Base-by-base conservation (phyloP, 1,140 invertebrate species). In the Drosophila ironensis region DNA sequence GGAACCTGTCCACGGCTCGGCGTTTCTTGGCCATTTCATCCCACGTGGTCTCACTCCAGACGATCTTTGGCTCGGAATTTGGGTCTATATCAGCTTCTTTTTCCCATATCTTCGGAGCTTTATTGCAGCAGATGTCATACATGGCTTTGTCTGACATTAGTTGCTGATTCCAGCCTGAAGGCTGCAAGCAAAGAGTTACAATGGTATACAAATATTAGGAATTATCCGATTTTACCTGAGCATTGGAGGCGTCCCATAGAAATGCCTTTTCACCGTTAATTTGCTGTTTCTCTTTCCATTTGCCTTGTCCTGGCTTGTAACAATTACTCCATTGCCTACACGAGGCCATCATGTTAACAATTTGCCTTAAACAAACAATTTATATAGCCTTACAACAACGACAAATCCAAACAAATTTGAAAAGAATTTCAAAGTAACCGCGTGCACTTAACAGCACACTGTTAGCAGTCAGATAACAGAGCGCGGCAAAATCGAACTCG, bases 401-500 rank as follows among this genome's bases (percentile, higher is more conserved):
- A 22, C 8, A 25, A 12, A 11, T 22, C 4, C 6, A n/a, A 38
- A 40, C 14, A 12, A 27, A 20, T 53, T 60, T 60, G 56, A 60
- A 57, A 11, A 57, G 14, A 20, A 60, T 56, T 8, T 33, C 51
- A 42, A 25, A 19, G 56, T 17, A 33, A 12, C 30, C 24, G 35
- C 27, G 25, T 11, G 25, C 19, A 25, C 24, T 14, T 22, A 47
- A 59, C 42, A 28, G 41, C 30, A 28, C 30, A 38, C 19, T 33
- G 30, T 24, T 11, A 60, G 14, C 38, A 2, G 1, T 3, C 28
- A 30, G 28, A 2, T 40, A 46, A 52, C 35, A 61, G 72, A 17
- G 46, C 28, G 5, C 8, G 17, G 12, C 19, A 52, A 33, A 45
- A 61, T 74, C 33, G 33, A n/a, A n/a, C n/a, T n/a, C n/a, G n/a